phyloP scores from a whole-genome alignment of 2,888 invertebrate genomes.

The Monoplex corrugatus region DNA sequence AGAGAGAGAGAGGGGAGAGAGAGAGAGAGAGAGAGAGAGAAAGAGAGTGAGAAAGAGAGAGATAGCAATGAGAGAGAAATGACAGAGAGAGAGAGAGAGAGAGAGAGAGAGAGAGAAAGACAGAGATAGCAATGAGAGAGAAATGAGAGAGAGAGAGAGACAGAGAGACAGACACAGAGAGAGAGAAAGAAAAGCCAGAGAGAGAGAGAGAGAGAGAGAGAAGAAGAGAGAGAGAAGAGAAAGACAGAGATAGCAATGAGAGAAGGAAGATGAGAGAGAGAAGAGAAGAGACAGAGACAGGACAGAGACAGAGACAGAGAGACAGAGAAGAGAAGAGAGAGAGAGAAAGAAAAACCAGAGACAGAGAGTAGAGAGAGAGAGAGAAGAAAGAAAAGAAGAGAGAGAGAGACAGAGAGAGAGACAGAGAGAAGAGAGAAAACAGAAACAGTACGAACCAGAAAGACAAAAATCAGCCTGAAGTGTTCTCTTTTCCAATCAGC shows the following conservation, averaged over 20 bases:
- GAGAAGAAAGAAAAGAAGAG: no score
- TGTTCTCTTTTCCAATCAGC: no score
- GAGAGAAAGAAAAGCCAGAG: background rate
- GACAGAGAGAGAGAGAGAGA: background rate
- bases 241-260: background rate
- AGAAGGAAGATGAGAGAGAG: background rate
- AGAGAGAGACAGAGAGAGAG: background rate
- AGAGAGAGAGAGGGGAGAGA: no score
- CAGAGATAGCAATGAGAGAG: background rate
- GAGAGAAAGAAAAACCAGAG: background rate
- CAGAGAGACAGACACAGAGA: background rate
- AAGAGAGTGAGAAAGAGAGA: background rate
- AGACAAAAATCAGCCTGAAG: no score
- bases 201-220: background rate
- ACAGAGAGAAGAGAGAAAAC: background rate
- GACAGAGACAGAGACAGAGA: background rate
- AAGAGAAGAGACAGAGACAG: background rate
- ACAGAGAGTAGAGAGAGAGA: background rate
- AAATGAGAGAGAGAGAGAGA: background rate
- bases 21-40: no score
- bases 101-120: background rate
- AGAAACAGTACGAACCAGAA: no score
- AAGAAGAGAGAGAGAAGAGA: conserved; percentile 6
- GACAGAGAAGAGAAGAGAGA: background rate
- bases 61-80: no score